phyloP scores from a whole-genome alignment of 2,888 invertebrate genomes.

The Leptopterna dolabrata region DNA sequence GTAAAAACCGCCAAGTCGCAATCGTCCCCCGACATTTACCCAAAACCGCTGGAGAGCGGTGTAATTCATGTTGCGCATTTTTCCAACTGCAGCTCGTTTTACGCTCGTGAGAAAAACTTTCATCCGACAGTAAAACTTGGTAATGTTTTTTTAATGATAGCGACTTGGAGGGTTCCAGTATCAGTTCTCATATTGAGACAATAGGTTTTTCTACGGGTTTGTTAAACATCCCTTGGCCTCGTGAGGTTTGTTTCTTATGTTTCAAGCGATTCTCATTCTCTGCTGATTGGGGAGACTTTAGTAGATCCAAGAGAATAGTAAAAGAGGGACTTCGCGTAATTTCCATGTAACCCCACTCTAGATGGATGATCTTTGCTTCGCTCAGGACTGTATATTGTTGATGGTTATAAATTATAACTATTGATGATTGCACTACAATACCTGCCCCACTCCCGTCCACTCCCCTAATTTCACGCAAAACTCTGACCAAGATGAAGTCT shows the following conservation, averaged over 20 bases:
- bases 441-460: no score
- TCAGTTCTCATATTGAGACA: neutral
- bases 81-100: neutral
- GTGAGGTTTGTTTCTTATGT: neutral
- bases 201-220: neutral
- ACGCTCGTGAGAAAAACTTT: conserved; percentile 7
- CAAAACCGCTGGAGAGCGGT: neutral
- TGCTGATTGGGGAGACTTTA: no score
- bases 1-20: neutral
- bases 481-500: no score
- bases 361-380: no score
- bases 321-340: no score
- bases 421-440: no score
- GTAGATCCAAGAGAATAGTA: no score
- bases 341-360: no score
- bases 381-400: no score
- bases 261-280: neutral
- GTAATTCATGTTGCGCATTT: neutral
- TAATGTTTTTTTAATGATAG: neutral
- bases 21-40: neutral
- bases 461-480: no score
- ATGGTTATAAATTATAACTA: no score
- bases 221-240: neutral
- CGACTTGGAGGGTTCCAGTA: neutral
- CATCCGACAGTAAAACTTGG: neutral